Percentiles rank a stretch among this genome's conserved stretches.
Evolutionary conservation across 2,113 vertebrate species (phyloP).

Genomic region (Willisornis vidua): DNA sequence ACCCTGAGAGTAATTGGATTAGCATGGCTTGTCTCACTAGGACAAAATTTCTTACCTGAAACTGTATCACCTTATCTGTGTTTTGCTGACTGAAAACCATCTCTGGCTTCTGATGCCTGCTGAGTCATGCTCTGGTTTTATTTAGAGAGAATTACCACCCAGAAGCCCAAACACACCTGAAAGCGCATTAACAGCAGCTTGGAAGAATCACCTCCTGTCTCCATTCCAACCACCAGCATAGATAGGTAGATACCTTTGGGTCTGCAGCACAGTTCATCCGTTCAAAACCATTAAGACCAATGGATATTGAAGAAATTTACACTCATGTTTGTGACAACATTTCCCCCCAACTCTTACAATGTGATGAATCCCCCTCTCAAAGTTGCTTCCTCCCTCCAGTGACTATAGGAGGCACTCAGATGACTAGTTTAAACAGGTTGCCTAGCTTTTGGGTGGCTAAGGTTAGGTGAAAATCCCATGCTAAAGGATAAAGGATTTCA

Average conservation of each 20-base stretch:
- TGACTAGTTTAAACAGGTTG: not conserved
- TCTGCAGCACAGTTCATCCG: not conserved
- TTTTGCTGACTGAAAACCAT: not conserved
- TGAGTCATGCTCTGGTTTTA: not conserved
- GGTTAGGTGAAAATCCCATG: not conserved
- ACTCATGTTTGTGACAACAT: not conserved
- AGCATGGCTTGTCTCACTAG: not conserved
- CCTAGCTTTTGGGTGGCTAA: not conserved
- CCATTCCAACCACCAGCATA: not conserved
- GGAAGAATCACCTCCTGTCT: not conserved
- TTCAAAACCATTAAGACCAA: not conserved
- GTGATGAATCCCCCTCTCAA: not conserved
- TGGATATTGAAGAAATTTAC: not conserved
- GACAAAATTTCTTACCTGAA: not conserved
- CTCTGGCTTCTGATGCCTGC: accelerated
- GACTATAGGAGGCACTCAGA: not conserved
- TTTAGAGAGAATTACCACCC: not conserved
- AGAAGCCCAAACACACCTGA: not conserved
- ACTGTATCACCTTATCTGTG: not conserved
- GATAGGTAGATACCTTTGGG: not conserved
- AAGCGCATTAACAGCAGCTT: not conserved
- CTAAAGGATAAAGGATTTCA: not conserved
- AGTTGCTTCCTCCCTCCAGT: not conserved
- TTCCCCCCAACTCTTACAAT: not conserved
- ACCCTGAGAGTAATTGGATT: not conserved